Evolutionary conservation across 2,113 vertebrate species (phyloP).

Genomic region (Camarhynchus parvulus): DNA sequence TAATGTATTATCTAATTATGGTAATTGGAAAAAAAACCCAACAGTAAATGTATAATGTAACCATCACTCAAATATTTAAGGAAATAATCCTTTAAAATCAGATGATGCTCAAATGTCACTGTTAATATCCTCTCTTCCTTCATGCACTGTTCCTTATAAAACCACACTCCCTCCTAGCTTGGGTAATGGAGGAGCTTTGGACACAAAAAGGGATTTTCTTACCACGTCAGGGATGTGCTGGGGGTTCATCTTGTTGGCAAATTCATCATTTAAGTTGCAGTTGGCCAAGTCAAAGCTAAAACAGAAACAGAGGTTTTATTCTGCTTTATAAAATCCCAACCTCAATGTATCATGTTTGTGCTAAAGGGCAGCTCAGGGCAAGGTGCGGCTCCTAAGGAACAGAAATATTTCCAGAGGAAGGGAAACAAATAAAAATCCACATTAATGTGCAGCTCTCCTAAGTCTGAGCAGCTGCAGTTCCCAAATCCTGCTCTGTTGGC

Average conservation of each 20-base stretch:
- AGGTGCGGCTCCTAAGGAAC: neutral
- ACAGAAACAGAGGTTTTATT: neutral
- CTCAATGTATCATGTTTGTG: accelerated
- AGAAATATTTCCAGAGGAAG: neutral
- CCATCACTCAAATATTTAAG: neutral
- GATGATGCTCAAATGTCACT: neutral
- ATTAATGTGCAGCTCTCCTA: accelerated
- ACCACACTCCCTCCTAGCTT: neutral
- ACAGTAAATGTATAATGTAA: neutral
- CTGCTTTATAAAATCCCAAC: neutral
- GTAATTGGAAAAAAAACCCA: neutral
- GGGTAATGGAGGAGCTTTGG: neutral
- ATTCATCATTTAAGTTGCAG: slow-evolving; percentile 93
- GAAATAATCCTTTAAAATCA: neutral
- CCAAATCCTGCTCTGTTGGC: neutral
- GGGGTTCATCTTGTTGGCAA: slow-evolving; percentile 94
- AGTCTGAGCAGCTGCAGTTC: neutral
- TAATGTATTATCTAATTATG: neutral
- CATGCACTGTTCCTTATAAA: neutral
- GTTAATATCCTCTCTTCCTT: neutral
- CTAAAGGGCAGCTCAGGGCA: neutral
- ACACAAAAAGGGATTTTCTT: slow-evolving; percentile 40
- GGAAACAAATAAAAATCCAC: neutral
- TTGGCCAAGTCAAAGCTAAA: slow-evolving; percentile 94
- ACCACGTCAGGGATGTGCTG: slow-evolving; percentile 94